These are phyloP conservation scores for Erythrolamprus reginae DNA, from an alignment of 2,113 vertebrate genomes.

Conservation along the genomic window DNA sequence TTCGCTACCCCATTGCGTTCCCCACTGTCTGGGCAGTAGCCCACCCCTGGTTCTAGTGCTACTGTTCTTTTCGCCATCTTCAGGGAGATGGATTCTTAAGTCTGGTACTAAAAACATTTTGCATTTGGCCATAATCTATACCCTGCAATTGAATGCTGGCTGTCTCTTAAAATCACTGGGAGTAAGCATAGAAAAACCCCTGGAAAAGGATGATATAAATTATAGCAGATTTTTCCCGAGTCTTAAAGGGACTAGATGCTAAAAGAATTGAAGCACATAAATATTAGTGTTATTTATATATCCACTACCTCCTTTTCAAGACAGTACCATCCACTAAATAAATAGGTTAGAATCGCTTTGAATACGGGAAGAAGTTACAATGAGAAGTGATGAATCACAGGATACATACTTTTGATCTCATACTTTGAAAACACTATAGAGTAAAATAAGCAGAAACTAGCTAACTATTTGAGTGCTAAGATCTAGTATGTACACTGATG, in stretches of 20 bases:
- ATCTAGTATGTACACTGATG: not conserved
- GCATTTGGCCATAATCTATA: not conserved
- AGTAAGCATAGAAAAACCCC: not conserved
- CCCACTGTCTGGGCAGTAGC: too few relatives aligned
- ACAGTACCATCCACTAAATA: not conserved
- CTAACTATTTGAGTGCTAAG: too few relatives aligned
- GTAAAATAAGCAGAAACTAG: not conserved
- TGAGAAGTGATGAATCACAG: not conserved
- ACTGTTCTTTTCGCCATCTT: not conserved
- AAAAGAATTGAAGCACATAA: not conserved
- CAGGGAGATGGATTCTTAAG: not conserved
- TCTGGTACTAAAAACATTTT: not conserved
- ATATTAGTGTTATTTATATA: not conserved
- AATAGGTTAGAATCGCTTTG: not conserved
- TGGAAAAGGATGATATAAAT: not conserved
- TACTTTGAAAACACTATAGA: not conserved
- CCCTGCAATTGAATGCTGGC: not conserved
- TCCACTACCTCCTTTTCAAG: not conserved
- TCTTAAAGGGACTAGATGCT: not conserved
- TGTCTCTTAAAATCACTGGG: not conserved
- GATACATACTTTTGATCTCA: not conserved
- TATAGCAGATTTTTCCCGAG: not conserved
- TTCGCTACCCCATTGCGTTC: too few relatives aligned
- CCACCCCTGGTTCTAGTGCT: too few relatives aligned
- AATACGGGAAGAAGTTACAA: not conserved